Evolutionary conservation across 2,888 invertebrate species (phyloP), one percentile per base, ranked within the genome.

Genomic region (Nowickia ferox): DNA sequence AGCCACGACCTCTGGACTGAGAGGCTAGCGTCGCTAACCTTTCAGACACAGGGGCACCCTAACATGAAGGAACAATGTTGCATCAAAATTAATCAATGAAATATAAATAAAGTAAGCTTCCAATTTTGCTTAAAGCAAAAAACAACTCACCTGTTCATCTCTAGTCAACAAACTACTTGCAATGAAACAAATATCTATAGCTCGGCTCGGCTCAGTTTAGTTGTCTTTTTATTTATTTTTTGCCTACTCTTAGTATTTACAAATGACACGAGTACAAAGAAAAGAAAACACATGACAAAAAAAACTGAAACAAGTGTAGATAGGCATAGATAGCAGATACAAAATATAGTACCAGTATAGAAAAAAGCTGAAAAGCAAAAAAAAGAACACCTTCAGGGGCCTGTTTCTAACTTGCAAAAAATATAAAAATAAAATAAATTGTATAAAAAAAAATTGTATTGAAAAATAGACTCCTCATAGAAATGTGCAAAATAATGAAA

Each of bases 301-400:
- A 77, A 77, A 76, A 57, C 71, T 66, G 77, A 84, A 79, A 84
- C 61, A 38, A 78, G 38, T 79, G 46, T 40, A 84, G 61, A 78
- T 68, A 78, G 59, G 10, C 74, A 53, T 22, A 38, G 55, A 46
- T 30, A 30, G 30, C n/a, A n/a, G n/a, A n/a, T 51, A 68, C 46
- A 68, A 68, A 68, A 19, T 53, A 68, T 61, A 65, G 10, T 63
- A 38, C 46, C 30, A 53, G 44, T 30, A 11, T 17, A 61, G 40
- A 48, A 48, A 51, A 57, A 17, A 13, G 8, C n/a, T n/a, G 3
- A 63, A 13, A 19, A 9, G 1, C 15, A 22, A 42, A 19, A 17
- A 17, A 17, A 17, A 51, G 19, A 81, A 48, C 46, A 77, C 53
- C 69, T 68, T 69, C 15, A 22, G 84, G 69, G 53, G 40, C 17